Base-by-base conservation (phyloP, 2,888 invertebrate species). In the Cheilosia pagana region DNA sequence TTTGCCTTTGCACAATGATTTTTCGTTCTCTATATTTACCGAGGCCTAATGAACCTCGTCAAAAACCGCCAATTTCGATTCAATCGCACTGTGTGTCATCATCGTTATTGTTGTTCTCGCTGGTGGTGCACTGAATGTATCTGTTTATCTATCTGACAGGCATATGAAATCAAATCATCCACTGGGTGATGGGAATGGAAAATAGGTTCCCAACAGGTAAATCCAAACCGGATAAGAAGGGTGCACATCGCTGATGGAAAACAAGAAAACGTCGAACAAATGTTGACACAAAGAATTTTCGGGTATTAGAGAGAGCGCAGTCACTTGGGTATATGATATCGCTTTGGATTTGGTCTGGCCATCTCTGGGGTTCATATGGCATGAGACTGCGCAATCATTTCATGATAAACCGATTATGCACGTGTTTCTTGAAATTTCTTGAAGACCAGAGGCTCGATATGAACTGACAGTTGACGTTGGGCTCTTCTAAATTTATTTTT, bases 11-110 rank as follows among this genome's bases (percentile, higher is more conserved):
- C 41, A 74, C 83, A 74, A 45, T 74, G 74, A 79, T 70, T 79
- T 83, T 53, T 43, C 57, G 53, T 55, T 75, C 68, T 53, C 52
- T 79, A 23, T 79, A 23, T 78, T 79, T 79, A 28, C 60, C 70
- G 43, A 85, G 85, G 85, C 85, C 85, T 85, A 85, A 85, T 85
- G 85, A 85, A 85, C 85, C 85, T 85, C 85, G 75, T 75, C 79
- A 71, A 71, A 85, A 81, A 85, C 85, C 81, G 81, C 75, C 85
- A 71, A 79, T 79, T 70, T 65, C 57, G 60, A 81, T 67, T 81
- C 81, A 75, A 85, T 81, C 75, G 50, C 39, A 62, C 43, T 45
- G 52, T 21, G 12, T 45, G 31, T 55, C 52, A 39, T 31, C 21
- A n/a, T 12, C 35, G 23, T 79, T 60, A 14, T 35, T 74, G 39